A percentile compares a stretch with the other conserved stretches of the same genome.
Evolutionary conservation across 2,113 vertebrate genomes (phyloP).

Genomic region (Isurus oxyrinchus): DNA sequence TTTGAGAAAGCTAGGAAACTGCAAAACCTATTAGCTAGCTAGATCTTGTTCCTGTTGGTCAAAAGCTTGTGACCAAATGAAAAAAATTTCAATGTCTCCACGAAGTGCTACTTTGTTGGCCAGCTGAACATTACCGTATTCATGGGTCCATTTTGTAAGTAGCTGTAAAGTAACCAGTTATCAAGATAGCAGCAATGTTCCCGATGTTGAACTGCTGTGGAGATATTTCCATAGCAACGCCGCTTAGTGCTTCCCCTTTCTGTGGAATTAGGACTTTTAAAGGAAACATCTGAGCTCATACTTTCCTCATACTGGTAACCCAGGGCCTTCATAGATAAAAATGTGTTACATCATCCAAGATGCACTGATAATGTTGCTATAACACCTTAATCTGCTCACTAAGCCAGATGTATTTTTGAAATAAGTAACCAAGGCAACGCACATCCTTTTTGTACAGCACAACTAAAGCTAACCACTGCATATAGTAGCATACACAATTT

Average conservation of each 20-base stretch:
- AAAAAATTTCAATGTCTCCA: not conserved
- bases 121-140: not conserved
- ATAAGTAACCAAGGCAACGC: conserved; percentile 29
- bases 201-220: not conserved
- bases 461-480: conserved; percentile 3
- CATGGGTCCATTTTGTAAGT: not conserved
- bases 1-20: not conserved
- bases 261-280: not conserved
- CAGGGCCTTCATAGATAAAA: not conserved
- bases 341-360: not conserved
- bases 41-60: not conserved
- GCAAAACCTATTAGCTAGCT: not conserved
- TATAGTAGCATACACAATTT: not conserved
- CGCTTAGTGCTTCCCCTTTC: not conserved
- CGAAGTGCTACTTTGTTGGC: not conserved
- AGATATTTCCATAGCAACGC: not conserved
- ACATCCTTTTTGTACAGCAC: not conserved
- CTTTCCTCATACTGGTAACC: not conserved
- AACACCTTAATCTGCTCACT: not conserved
- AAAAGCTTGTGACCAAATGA: not conserved
- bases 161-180: not conserved
- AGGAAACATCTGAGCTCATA: not conserved
- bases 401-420: not conserved
- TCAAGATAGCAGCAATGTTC: not conserved
- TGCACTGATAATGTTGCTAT: not conserved